Evolutionary conservation across 2,113 vertebrate species (phyloP).

Genomic region (Syngnathus typhle): DNA sequence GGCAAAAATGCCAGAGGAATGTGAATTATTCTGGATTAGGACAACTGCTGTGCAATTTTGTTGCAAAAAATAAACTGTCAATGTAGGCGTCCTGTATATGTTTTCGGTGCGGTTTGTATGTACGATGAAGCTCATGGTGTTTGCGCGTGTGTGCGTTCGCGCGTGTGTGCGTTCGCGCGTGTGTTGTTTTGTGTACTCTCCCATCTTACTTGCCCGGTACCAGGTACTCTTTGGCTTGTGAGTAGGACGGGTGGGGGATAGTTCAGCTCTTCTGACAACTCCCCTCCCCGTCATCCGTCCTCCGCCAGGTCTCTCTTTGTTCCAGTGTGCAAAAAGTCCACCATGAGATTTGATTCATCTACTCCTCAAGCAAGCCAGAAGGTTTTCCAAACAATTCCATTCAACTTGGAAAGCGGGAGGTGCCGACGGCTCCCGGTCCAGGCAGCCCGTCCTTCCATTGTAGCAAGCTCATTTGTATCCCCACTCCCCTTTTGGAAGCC

Average conservation of each 20-base stretch:
- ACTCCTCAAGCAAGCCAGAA: not conserved
- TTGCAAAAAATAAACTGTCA: constrained; percentile 1
- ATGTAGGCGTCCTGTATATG: not conserved
- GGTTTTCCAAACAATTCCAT: not conserved
- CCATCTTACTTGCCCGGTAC: constrained; percentile 34
- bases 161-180: not conserved
- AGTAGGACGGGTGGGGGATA: not conserved
- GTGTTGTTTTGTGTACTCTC: constrained; percentile 3
- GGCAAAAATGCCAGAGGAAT: constrained; percentile 65
- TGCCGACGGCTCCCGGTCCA: not conserved
- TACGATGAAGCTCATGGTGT: constrained; percentile 5
- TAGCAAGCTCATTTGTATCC: constrained; percentile 9
- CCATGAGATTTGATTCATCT: not conserved
- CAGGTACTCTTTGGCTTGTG: constrained; percentile 37
- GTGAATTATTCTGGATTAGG: constrained; percentile 76
- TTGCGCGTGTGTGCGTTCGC: constrained; percentile 3
- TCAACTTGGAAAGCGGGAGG: not conserved
- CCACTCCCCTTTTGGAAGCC: constrained; percentile 39
- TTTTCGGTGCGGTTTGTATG: constrained; percentile 9
- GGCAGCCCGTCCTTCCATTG: constrained; percentile 5
- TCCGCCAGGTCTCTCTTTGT: constrained; percentile 13
- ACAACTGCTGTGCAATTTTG: constrained; percentile 71
- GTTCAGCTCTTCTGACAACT: constrained; percentile 15
- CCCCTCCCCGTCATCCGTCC: constrained; percentile 20
- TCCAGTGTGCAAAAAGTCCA: not conserved